Base-by-base conservation (phyloP, 2,113 vertebrate species). In the Cynopterus brachyotis region DNA sequence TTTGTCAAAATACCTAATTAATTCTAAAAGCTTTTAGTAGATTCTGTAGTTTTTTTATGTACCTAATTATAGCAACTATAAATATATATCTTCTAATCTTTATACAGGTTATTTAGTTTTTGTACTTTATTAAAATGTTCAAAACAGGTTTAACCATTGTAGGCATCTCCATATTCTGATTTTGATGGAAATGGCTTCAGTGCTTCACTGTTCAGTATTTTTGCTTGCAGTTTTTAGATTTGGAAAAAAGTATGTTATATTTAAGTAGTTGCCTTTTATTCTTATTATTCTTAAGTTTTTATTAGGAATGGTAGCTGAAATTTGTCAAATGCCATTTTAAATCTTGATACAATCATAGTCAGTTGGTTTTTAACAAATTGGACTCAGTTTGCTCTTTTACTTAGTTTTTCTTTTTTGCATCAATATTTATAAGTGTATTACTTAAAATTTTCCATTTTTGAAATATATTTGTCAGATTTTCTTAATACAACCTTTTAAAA, bases 301-400 rank as follows among this genome's bases (percentile, higher is more conserved):
- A 59, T 93, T 78, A 84, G 45, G 24, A 81, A 26, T 84, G 30
- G 28, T 80, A 30, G 32, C 22, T 73, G 11, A 87, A 62, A 24
- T 91, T 92, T 78, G 67, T 88, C 72, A 93, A 37, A 62, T 88
- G 85, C 59, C 45, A 47, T 82, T 85, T 91, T 82, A 91, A 94
- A 53, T 80, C 19, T 59, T 85, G 53, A 50, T 90, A 67, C 11
- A 95, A 0, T 57, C 64, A 66, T 37, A 57, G 20, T 32, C 66
- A 89, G 0, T 78, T 81, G 64, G 9, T 67, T 15, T 89, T 86
- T 83, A 81, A 62, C 79, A 87, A 80, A 78, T 45, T 85, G 28
- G 35, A 72, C 72, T 94, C 35, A 73, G 11, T 84, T 87, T 84
- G 13, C 26, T 92, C 5, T 87, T 92, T 72, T 35, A 72, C 72